These are phyloP conservation scores for Doryteuthis pealeii DNA, from an alignment of 1,140 invertebrate species.

Conservation along the genomic window DNA sequence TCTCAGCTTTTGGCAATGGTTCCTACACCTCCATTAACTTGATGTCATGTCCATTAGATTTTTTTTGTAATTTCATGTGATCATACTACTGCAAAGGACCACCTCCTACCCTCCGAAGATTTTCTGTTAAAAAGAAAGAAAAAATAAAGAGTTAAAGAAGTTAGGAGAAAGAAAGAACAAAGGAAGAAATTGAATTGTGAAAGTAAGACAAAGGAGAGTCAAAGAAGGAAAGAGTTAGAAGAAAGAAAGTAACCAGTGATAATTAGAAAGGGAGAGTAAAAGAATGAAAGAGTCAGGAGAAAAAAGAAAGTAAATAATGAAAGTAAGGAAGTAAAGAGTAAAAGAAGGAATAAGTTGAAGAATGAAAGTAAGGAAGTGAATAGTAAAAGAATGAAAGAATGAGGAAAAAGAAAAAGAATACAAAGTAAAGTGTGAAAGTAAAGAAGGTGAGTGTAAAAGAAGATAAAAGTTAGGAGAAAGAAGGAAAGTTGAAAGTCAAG, in stretches of 20 bases:
- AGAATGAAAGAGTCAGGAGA: too few species aligned
- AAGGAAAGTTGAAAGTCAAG: too few species aligned
- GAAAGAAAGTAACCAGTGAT: neutral
- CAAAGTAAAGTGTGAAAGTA: neutral
- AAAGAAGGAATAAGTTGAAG: neutral
- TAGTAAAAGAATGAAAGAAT: neutral
- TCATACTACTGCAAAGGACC: too few species aligned
- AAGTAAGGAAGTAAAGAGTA: neutral
- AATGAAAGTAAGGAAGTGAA: neutral
- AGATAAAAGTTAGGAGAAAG: too few species aligned
- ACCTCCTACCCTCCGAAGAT: too few species aligned
- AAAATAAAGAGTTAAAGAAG: neutral
- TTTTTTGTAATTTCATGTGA: too few species aligned
- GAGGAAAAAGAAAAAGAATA: neutral
- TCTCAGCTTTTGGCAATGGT: too few species aligned
- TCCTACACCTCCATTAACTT: too few species aligned
- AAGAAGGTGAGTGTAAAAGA: too few species aligned
- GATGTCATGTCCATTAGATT: too few species aligned
- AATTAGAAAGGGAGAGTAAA: neutral
- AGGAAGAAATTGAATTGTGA: neutral
- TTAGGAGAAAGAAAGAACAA: neutral
- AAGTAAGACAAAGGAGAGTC: too few species aligned
- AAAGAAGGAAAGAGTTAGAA: neutral
- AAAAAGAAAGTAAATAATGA: neutral
- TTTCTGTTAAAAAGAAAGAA: neutral